Evolutionary conservation across 1,140 invertebrate genomes (phyloP).

Genomic region (Trypoxylus dichotomus): DNA sequence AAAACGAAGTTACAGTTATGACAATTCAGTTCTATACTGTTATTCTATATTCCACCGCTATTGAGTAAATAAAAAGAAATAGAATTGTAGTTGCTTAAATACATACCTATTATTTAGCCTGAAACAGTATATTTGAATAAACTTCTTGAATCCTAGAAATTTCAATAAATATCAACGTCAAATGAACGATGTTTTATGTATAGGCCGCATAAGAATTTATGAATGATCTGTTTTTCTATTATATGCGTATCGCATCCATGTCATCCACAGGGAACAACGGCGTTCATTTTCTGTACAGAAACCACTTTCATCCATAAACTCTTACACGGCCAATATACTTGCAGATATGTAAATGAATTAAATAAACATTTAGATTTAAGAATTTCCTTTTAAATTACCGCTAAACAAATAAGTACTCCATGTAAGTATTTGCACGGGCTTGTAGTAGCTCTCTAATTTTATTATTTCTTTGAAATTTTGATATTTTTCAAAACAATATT

Average conservation of each 20-base stretch:
- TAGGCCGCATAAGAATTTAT: no score
- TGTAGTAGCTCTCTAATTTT: not conserved
- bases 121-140: not conserved
- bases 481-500: not conserved
- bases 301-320: no score
- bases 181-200: not conserved
- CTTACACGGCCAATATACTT: no score
- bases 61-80: not conserved
- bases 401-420: not conserved
- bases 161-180: not conserved
- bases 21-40: not conserved
- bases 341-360: not conserved
- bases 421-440: constrained; percentile 7
- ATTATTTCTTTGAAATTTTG: constrained; percentile 3
- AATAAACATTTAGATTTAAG: not conserved
- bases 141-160: not conserved
- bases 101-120: not conserved
- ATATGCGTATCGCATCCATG: no score
- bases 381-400: not conserved
- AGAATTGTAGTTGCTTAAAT: not conserved
- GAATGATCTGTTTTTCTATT: no score
- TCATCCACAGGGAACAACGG: no score
- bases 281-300: no score
- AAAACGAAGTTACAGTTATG: not conserved
- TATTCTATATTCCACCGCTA: not conserved